These are phyloP conservation scores for Sipha maydis DNA, from an alignment of 2,888 invertebrate species.

Conservation along the genomic window DNA sequence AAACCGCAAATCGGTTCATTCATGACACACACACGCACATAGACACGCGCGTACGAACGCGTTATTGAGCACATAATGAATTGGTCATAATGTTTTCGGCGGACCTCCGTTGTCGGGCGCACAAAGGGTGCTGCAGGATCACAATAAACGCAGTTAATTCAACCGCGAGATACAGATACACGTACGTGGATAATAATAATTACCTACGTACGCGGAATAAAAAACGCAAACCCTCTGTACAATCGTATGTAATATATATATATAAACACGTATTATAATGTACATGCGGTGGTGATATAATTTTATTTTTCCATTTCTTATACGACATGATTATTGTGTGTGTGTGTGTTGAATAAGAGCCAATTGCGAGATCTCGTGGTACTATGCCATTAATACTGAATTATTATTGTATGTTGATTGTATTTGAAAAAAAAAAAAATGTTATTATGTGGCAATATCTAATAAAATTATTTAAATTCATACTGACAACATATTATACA, in stretches of 20 bases:
- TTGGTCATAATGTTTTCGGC: neutral
- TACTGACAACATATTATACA: no score
- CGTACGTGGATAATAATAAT: neutral
- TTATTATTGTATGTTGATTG: no score
- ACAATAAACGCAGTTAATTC: neutral
- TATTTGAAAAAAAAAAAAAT: no score
- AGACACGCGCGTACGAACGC: neutral
- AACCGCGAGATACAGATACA: neutral
- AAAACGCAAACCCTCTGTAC: neutral
- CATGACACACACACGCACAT: neutral
- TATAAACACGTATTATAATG: neutral
- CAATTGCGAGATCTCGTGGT: neutral
- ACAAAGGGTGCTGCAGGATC: neutral
- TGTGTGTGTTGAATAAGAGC: neutral
- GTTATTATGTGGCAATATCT: no score
- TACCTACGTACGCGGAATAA: neutral
- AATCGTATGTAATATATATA: neutral
- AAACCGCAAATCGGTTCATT: slow-evolving; percentile 51
- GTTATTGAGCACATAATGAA: slow-evolving; percentile 29
- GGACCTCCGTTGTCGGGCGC: neutral
- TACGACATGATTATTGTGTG: neutral
- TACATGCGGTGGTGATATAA: neutral
- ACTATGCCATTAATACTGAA: no score
- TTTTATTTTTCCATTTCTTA: neutral
- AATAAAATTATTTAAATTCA: no score